Evolutionary conservation across 2,888 invertebrate genomes (phyloP).

Genomic region (Cryptus viduatorius): DNA sequence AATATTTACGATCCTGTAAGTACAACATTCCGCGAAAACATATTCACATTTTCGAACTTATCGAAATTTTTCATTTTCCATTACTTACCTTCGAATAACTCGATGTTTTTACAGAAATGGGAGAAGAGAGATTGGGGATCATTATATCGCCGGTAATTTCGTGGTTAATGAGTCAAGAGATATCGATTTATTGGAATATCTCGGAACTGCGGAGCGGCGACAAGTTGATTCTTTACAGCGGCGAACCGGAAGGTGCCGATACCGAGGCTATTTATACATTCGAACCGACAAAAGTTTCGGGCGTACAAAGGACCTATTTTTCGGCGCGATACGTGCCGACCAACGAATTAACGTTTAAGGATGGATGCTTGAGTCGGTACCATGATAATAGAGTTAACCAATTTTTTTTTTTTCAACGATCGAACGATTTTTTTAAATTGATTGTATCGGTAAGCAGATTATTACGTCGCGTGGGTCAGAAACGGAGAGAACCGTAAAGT

Average conservation of each 20-base stretch:
- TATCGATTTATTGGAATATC: constrained; percentile 79
- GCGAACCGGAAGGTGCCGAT: constrained; percentile 57
- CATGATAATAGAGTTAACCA: neutral
- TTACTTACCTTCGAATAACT: neutral
- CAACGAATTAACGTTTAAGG: constrained; percentile 72
- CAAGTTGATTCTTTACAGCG: constrained; percentile 72
- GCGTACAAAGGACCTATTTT: constrained; percentile 75
- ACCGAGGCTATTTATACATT: constrained; percentile 71
- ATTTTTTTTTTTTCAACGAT: neutral
- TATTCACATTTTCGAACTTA: no score
- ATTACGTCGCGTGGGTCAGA: constrained; percentile 75
- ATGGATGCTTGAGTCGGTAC: constrained; percentile 76
- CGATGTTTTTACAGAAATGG: constrained; percentile 68
- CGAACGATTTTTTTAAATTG: neutral
- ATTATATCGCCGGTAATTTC: constrained; percentile 77
- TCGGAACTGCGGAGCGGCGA: constrained; percentile 72
- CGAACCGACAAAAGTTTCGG: constrained; percentile 68
- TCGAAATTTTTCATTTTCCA: no score
- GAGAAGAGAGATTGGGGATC: constrained; percentile 74
- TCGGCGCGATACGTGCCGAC: constrained; percentile 74
- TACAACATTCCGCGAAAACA: no score
- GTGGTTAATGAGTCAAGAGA: constrained; percentile 70
- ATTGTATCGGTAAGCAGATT: constrained; percentile 68
- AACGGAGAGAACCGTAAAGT: constrained; percentile 81
- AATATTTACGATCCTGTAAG: no score